A percentile compares a stretch with the other conserved stretches of the same genome.
Conservation (phyloP, 2,888 invertebrate species). For the Diadegma fenestrale region DNA sequence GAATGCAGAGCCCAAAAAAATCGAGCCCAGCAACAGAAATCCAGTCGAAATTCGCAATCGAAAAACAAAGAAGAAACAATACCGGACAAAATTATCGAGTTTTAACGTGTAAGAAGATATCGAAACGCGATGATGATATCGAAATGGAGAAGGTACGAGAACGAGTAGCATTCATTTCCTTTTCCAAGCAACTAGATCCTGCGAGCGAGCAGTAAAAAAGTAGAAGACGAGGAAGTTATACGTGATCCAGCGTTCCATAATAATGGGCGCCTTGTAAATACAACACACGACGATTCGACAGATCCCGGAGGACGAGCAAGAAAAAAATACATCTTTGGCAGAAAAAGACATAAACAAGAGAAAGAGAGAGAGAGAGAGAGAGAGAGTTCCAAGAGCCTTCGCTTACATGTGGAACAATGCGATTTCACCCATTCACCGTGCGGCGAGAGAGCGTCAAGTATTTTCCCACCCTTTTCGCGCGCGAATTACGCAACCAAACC, state of each 20-base stretch:
- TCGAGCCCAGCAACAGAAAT: neutral
- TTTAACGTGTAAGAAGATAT: slow-evolving; percentile 33
- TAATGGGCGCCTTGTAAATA: slow-evolving; percentile 82
- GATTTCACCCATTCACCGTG: slow-evolving; percentile 52
- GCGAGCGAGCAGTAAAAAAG: slow-evolving; percentile 63
- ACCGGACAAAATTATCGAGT: slow-evolving; percentile 15
- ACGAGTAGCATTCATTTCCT: slow-evolving; percentile 58
- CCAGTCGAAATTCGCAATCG: neutral
- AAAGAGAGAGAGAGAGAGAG: slow-evolving; percentile 2
- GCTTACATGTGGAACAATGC: slow-evolving; percentile 19
- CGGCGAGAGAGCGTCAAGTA: slow-evolving; percentile 4
- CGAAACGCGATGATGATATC: slow-evolving; percentile 34
- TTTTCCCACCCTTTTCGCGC: neutral
- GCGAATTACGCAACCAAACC: slow-evolving; percentile 55
- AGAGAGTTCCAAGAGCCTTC: slow-evolving; percentile 50
- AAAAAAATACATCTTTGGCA: neutral
- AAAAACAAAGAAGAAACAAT: neutral
- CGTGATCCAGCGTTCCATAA: slow-evolving; percentile 79
- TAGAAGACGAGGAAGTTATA: slow-evolving; percentile 74
- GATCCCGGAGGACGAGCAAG: slow-evolving; percentile 1
- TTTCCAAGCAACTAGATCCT: slow-evolving; percentile 15
- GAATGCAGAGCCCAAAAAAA: neutral
- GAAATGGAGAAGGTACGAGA: slow-evolving; percentile 62
- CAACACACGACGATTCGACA: slow-evolving; percentile 69
- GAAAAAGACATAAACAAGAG: neutral